These are phyloP conservation scores for Triplophysa tibetana DNA, from an alignment of 2,113 vertebrate genomes.

Conservation along the genomic window DNA sequence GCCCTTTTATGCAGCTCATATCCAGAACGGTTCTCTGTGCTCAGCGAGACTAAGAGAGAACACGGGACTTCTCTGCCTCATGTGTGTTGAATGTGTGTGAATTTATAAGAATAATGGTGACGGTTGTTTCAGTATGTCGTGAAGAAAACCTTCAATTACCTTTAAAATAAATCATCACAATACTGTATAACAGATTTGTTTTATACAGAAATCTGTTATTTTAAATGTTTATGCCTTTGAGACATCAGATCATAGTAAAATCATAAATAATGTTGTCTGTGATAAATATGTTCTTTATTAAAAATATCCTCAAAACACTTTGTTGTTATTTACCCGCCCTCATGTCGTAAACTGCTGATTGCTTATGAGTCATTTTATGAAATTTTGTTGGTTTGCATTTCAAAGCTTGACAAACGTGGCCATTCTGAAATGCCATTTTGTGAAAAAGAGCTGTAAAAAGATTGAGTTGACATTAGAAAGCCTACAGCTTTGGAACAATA, in stretches of 20 bases:
- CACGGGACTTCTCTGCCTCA: not conserved
- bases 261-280: not conserved
- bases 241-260: not conserved
- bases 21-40: not conserved
- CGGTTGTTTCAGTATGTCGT: not conserved
- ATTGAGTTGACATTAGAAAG: too few relatives aligned
- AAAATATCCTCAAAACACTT: too few relatives aligned
- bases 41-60: not conserved
- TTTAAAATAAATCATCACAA: not conserved
- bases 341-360: too few relatives aligned
- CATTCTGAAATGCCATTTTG: too few relatives aligned
- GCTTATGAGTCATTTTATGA: too few relatives aligned
- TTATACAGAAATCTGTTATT: not conserved
- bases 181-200: constrained; percentile 12
- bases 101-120: not conserved
- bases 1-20: not conserved
- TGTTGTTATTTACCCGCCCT: too few relatives aligned
- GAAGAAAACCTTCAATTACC: not conserved
- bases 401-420: too few relatives aligned
- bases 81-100: not conserved
- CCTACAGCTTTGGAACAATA: too few relatives aligned
- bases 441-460: too few relatives aligned
- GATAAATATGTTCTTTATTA: too few relatives aligned
- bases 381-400: too few relatives aligned
- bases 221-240: not conserved